phyloP scores from a whole-genome alignment of 2,113 vertebrate species.

The Spheniscus mendiculus region DNA sequence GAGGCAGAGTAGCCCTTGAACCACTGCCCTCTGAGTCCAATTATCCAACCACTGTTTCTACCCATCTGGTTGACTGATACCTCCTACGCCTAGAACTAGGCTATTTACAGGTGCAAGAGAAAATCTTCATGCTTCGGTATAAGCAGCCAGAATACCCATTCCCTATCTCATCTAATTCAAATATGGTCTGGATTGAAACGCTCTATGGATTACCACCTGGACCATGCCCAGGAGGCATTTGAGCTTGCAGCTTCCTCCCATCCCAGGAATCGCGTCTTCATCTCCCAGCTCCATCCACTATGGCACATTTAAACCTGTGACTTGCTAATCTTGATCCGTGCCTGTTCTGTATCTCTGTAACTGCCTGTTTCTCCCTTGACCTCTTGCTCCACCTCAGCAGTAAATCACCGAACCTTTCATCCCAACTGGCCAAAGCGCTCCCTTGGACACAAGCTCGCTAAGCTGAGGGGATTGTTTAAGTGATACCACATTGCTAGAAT shows the following conservation, averaged over 20 bases:
- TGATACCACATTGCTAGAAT: background rate
- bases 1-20: background rate
- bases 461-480: background rate
- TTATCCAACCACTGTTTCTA: background rate
- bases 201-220: background rate
- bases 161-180: background rate
- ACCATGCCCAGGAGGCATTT: background rate
- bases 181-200: background rate
- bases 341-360: background rate
- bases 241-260: background rate
- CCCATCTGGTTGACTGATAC: background rate
- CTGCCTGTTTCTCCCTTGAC: background rate
- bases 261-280: background rate
- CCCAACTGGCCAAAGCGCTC: background rate
- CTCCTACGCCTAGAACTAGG: background rate
- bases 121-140: background rate
- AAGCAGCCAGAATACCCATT: background rate
- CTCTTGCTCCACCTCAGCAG: background rate
- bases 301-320: background rate
- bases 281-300: background rate
- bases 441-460: background rate
- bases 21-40: background rate
- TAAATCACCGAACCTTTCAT: background rate
- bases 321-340: background rate
- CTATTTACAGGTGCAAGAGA: background rate